These are phyloP conservation scores for Volucella inanis DNA, from an alignment of 2,888 invertebrate genomes.

Conservation along the genomic window DNA sequence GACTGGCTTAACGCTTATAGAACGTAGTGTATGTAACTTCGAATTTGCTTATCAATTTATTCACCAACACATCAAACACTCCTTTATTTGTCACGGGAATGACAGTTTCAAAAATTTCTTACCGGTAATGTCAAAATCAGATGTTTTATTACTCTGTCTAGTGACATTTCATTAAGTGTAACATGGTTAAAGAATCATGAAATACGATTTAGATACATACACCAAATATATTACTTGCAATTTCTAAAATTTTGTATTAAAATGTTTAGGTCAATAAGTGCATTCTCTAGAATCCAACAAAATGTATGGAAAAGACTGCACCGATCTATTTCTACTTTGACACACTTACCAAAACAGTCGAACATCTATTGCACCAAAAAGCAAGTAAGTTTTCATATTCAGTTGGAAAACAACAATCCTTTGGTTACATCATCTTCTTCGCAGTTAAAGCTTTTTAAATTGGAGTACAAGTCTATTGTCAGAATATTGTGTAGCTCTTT, in stretches of 20 bases:
- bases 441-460: constrained; percentile 78
- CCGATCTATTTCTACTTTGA: constrained; percentile 41
- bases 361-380: constrained; percentile 42
- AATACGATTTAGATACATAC: constrained; percentile 22
- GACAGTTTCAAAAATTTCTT: neutral
- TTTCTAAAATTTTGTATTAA: constrained; percentile 11
- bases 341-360: constrained; percentile 3
- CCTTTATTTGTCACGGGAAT: too few relatives aligned
- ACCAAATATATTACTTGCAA: constrained; percentile 4
- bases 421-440: constrained; percentile 65
- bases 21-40: too few relatives aligned
- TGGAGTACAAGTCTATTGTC: constrained; percentile 81
- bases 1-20: too few relatives aligned
- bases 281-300: constrained; percentile 45
- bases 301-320: constrained; percentile 37
- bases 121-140: constrained; percentile 45
- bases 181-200: constrained; percentile 52
- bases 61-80: too few relatives aligned
- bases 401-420: constrained; percentile 21
- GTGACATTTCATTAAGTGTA: constrained; percentile 11
- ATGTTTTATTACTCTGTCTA: constrained; percentile 24
- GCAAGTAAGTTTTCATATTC: constrained; percentile 40
- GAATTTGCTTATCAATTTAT: too few relatives aligned
- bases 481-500: constrained; percentile 80
- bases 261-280: constrained; percentile 49